Evolutionary conservation across 2,888 invertebrate genomes (phyloP).

Genomic region (Lepetodrilus schrolli): DNA sequence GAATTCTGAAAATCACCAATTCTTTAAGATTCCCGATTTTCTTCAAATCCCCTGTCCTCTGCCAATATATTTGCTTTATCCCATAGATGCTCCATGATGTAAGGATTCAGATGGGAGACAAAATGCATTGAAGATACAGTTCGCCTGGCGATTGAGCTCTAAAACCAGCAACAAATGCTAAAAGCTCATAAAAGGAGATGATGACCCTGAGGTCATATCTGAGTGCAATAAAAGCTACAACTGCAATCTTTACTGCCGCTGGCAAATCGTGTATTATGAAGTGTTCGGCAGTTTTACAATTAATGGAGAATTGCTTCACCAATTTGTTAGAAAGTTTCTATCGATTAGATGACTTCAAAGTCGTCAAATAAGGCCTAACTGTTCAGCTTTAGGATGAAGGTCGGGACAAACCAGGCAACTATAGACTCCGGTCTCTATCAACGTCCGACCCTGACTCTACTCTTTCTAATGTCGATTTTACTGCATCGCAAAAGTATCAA

Average conservation of each 20-base stretch:
- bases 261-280: slow-evolving; percentile 3
- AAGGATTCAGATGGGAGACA: slow-evolving; percentile 19
- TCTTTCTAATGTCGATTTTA: not conserved
- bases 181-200: slow-evolving; percentile 2
- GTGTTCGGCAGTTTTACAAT: slow-evolving; percentile 15
- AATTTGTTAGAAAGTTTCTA: slow-evolving; percentile 5
- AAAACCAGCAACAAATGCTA: slow-evolving; percentile 13
- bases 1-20: slow-evolving; percentile 13
- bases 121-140: slow-evolving; percentile 1
- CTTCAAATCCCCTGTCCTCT: slow-evolving; percentile 6
- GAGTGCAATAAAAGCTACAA: not conserved
- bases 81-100: slow-evolving; percentile 15
- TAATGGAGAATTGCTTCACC: slow-evolving; percentile 4
- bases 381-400: not conserved
- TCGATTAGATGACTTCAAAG: slow-evolving; percentile 16
- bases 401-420: not conserved
- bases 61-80: slow-evolving; percentile 9
- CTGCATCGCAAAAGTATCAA: not conserved
- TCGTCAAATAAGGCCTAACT: not conserved
- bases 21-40: slow-evolving; percentile 9
- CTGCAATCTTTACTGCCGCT: not conserved
- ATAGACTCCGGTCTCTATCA: not conserved
- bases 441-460: not conserved
- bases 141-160: not conserved
- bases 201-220: slow-evolving; percentile 5